Conservation (phyloP, 2,113 vertebrate species). For the Melanotaenia duboulayi region DNA sequence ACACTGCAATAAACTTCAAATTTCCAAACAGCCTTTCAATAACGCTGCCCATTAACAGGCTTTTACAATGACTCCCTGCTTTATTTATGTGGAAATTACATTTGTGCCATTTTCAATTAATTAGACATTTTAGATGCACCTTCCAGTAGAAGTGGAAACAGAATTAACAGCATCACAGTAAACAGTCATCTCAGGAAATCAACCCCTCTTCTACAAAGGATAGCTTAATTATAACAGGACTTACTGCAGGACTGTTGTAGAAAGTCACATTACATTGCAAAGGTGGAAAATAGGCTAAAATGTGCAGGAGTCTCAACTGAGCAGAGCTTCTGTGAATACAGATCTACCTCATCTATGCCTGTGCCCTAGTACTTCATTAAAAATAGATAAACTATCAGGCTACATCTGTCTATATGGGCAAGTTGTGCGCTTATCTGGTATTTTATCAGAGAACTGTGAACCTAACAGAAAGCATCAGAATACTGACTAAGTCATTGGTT, state of each 20-base stretch:
- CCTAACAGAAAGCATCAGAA: slow-evolving; percentile 12
- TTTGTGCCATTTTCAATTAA: background rate
- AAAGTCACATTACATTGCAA: background rate
- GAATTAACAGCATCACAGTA: background rate
- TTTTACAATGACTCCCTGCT: background rate
- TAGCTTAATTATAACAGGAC: background rate
- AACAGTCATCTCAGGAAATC: background rate
- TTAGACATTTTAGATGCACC: background rate
- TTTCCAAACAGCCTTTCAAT: background rate
- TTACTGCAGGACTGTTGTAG: background rate
- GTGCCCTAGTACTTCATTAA: slow-evolving; percentile 8
- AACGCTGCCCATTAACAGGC: background rate
- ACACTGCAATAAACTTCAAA: background rate
- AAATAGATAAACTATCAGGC: slow-evolving; percentile 17
- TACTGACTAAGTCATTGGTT: background rate
- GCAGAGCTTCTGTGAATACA: background rate
- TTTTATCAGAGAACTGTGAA: slow-evolving; percentile 23
- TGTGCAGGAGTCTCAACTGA: background rate
- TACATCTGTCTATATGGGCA: slow-evolving; percentile 5
- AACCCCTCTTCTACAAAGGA: background rate
- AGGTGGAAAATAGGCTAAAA: background rate
- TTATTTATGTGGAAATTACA: background rate
- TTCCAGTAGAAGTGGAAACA: background rate
- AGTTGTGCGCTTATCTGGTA: slow-evolving; percentile 1
- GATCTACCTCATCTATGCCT: background rate